A percentile compares a stretch with the other conserved stretches of the same genome.
phyloP scores from a whole-genome alignment of 2,888 invertebrate species.

The Arenicola marina region DNA sequence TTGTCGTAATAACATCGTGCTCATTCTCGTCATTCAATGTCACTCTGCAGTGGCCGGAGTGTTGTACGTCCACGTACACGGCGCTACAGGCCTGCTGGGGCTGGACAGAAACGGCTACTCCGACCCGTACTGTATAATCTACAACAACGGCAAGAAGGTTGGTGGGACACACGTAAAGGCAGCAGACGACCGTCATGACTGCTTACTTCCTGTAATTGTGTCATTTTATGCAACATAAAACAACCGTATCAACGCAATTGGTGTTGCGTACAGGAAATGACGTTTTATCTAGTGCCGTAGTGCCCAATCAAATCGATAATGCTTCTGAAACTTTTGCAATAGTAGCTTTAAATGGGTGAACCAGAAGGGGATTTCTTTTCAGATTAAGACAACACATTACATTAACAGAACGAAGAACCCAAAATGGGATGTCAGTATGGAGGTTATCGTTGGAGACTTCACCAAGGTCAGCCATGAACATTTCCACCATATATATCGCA shows the following conservation, averaged over 20 bases:
- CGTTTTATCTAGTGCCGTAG: too few relatives aligned
- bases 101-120: slow-evolving; percentile 62
- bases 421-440: slow-evolving; percentile 64
- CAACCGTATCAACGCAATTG: neutral
- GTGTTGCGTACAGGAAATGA: neutral
- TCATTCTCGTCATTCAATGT: neutral
- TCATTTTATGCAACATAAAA: neutral
- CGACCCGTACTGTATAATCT: slow-evolving; percentile 67
- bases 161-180: too few relatives aligned
- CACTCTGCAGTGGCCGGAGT: slow-evolving; percentile 47
- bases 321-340: neutral
- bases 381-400: slow-evolving; percentile 66
- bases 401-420: slow-evolving; percentile 63
- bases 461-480: slow-evolving; percentile 62
- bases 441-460: slow-evolving; percentile 65
- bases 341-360: neutral
- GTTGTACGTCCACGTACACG: slow-evolving; percentile 65
- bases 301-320: too few relatives aligned
- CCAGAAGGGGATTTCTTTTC: slow-evolving; percentile 34
- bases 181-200: too few relatives aligned
- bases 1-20: too few relatives aligned
- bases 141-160: slow-evolving; percentile 66
- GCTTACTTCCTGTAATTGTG: too few relatives aligned
- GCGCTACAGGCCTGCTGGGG: slow-evolving; percentile 63
- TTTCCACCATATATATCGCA: too few relatives aligned